Percentiles rank a stretch among this genome's conserved stretches.
Conservation (phyloP, 2,888 invertebrate species). For the Nomada lathburiana region DNA sequence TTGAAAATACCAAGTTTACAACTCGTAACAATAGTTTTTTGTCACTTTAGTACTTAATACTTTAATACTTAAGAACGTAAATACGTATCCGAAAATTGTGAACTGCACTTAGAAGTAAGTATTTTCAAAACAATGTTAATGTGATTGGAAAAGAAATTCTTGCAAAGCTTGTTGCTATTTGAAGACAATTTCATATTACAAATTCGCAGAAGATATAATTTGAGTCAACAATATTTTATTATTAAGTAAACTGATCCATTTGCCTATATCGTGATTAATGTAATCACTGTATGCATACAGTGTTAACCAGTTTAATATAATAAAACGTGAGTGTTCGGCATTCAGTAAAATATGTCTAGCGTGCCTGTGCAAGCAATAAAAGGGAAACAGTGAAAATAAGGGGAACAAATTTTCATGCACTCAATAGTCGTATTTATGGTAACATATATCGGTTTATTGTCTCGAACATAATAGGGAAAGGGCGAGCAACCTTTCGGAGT, state of each 20-base stretch:
- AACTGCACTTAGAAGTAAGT: no score
- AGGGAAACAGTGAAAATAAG: slow-evolving; percentile 5
- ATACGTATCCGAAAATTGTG: no score
- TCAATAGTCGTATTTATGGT: background rate
- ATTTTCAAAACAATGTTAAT: no score
- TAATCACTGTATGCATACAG: slow-evolving; percentile 1
- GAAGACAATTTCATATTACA: slow-evolving; percentile 11
- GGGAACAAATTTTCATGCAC: background rate
- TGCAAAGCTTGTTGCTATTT: background rate
- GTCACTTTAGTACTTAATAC: no score
- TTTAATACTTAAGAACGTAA: no score
- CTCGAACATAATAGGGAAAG: background rate
- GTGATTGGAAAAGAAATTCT: background rate
- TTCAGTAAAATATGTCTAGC: slow-evolving; percentile 20
- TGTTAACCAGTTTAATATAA: slow-evolving; percentile 24
- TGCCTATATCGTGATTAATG: background rate
- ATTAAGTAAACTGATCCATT: slow-evolving; percentile 18
- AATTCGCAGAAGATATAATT: slow-evolving; percentile 12
- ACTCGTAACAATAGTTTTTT: no score
- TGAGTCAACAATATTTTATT: slow-evolving; percentile 18
- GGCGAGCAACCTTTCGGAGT: background rate
- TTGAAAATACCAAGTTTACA: no score
- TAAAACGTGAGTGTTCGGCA: background rate
- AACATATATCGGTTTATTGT: background rate
- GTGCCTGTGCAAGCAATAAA: background rate